phyloP scores from a whole-genome alignment of 2,113 vertebrate species.

The Aptenodytes patagonicus region DNA sequence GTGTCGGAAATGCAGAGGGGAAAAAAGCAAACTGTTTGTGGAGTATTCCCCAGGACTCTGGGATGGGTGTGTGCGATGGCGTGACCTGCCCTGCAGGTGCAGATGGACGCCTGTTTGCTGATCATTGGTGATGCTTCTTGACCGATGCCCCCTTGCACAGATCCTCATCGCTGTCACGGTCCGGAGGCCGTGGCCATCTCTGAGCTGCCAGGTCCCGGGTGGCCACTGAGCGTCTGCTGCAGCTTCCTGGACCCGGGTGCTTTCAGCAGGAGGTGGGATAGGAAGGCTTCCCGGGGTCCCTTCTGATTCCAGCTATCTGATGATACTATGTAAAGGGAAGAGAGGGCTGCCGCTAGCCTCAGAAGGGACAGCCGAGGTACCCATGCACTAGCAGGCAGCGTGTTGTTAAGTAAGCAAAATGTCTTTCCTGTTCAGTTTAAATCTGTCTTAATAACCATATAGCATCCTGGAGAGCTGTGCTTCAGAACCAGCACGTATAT shows the following conservation, averaged over 20 bases:
- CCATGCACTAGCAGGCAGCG: accelerated
- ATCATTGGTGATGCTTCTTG: not conserved
- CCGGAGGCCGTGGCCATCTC: accelerated
- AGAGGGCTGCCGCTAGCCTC: not conserved
- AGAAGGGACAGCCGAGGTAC: not conserved
- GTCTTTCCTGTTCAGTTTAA: not conserved
- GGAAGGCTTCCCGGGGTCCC: not conserved
- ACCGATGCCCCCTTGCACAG: accelerated
- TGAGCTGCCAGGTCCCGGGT: not conserved
- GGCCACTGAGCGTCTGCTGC: not conserved
- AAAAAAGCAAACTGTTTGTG: not conserved
- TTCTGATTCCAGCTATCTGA: not conserved
- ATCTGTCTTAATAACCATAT: not conserved
- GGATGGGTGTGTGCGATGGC: not conserved
- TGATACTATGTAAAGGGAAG: not conserved
- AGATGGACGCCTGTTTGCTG: accelerated
- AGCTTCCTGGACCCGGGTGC: not conserved
- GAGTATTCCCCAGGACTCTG: not conserved
- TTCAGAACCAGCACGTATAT: not conserved
- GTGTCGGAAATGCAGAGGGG: not conserved
- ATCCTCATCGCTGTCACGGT: accelerated
- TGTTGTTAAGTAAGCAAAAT: not conserved
- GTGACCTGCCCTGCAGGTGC: not conserved
- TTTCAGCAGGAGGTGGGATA: not conserved
- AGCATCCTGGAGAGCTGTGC: not conserved